These are phyloP conservation scores for Notodonta ziczac DNA, from an alignment of 2,888 invertebrate genomes.

Conservation along the genomic window DNA sequence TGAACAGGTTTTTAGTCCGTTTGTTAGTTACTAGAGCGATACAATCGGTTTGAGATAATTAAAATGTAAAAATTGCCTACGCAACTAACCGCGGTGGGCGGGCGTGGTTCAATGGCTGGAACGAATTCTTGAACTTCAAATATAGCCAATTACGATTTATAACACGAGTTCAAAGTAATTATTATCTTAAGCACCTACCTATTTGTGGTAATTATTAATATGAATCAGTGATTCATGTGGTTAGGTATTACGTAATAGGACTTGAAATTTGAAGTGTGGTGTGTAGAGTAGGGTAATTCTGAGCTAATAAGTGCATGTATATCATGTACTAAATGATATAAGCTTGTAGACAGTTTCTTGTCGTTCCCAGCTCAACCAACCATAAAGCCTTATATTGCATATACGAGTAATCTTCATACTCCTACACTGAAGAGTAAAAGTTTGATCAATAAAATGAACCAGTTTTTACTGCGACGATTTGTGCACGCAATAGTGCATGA, in stretches of 20 bases:
- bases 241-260: too few species aligned
- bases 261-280: slow-evolving; percentile 2
- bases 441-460: slow-evolving; percentile 16
- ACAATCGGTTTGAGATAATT: slow-evolving; percentile 16
- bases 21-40: slow-evolving; percentile 1
- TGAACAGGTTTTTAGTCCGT: not conserved
- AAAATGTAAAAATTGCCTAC: slow-evolving; percentile 24
- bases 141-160: slow-evolving; percentile 18
- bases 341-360: not conserved
- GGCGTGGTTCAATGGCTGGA: slow-evolving; percentile 13
- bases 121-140: slow-evolving; percentile 15
- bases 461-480: slow-evolving; percentile 34
- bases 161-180: slow-evolving; percentile 19
- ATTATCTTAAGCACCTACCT: not conserved
- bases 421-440: slow-evolving; percentile 5
- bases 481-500: slow-evolving; percentile 43
- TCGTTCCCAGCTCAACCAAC: not conserved
- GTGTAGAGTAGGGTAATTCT: not conserved
- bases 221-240: too few species aligned
- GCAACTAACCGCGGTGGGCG: slow-evolving; percentile 9
- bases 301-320: not conserved
- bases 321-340: too few species aligned
- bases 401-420: slow-evolving; percentile 8
- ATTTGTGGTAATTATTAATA: too few species aligned
- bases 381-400: not conserved